Percentiles rank a stretch among this genome's conserved stretches.
These are phyloP conservation scores for Formica selysi DNA, from an alignment of 1,140 invertebrate genomes.

Conservation along the genomic window DNA sequence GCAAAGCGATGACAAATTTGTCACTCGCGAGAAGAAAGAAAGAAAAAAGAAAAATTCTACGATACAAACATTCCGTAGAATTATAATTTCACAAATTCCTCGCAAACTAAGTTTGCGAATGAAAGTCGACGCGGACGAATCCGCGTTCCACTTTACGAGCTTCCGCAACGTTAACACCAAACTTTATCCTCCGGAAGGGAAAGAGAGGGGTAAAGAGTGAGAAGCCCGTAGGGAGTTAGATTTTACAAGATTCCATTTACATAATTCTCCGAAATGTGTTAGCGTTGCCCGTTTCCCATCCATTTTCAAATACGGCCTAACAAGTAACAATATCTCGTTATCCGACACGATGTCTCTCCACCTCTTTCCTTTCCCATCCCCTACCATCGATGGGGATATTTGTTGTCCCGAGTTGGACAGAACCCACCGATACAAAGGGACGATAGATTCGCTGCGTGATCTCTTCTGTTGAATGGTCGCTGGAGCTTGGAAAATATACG, in stretches of 20 bases:
- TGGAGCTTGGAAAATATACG: slow-evolving; percentile 24
- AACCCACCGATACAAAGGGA: slow-evolving; percentile 44
- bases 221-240: slow-evolving; percentile 40
- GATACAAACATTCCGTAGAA: slow-evolving; percentile 46
- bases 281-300: slow-evolving; percentile 27
- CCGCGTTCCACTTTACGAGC: slow-evolving; percentile 46
- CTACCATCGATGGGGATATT: slow-evolving; percentile 45
- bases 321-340: slow-evolving; percentile 64
- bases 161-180: slow-evolving; percentile 54
- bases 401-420: slow-evolving; percentile 53
- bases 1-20: slow-evolving; percentile 14
- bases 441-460: slow-evolving; percentile 57
- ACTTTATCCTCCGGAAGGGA: slow-evolving; percentile 43
- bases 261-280: slow-evolving; percentile 60
- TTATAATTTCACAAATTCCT: slow-evolving; percentile 57
- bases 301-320: slow-evolving; percentile 60
- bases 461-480: slow-evolving; percentile 20
- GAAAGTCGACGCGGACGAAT: slow-evolving; percentile 42
- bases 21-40: not conserved
- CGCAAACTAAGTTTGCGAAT: slow-evolving; percentile 37
- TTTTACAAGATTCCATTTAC: slow-evolving; percentile 60
- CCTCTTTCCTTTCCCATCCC: too few species aligned
- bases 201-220: not conserved
- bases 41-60: slow-evolving; percentile 9
- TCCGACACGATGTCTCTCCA: slow-evolving; percentile 50